phyloP scores from a whole-genome alignment of 2,888 invertebrate species.

The Allygus modestus region DNA sequence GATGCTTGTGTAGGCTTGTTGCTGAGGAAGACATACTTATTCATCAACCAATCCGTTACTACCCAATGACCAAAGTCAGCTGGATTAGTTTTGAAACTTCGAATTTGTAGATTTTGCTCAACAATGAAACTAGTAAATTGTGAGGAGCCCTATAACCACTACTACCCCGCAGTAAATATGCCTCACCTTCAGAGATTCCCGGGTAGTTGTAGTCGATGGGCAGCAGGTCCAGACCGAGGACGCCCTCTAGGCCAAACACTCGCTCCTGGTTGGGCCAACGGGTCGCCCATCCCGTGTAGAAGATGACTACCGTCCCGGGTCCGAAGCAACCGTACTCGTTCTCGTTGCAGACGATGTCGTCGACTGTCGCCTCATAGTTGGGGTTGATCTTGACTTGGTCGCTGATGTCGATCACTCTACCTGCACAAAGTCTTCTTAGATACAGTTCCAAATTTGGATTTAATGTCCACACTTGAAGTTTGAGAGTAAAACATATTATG shows the following conservation, averaged over 20 bases:
- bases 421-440: constrained; percentile 22
- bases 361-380: constrained; percentile 48
- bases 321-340: constrained; percentile 54
- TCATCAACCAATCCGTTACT: too few species aligned
- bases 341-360: constrained; percentile 55
- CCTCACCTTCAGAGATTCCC: constrained; percentile 35
- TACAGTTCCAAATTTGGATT: not conserved
- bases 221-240: constrained; percentile 42
- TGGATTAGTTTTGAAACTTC: too few species aligned
- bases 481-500: too few species aligned
- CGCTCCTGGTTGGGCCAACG: constrained; percentile 54
- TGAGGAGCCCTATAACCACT: too few species aligned
- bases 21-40: too few species aligned
- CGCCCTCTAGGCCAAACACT: constrained; percentile 42
- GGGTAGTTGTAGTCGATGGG: constrained; percentile 57
- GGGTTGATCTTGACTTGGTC: constrained; percentile 39
- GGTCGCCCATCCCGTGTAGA: constrained; percentile 45
- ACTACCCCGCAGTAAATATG: too few species aligned
- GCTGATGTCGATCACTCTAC: constrained; percentile 47
- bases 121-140: too few species aligned
- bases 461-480: too few species aligned
- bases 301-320: constrained; percentile 47
- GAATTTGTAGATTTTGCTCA: too few species aligned
- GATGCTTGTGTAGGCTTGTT: too few species aligned
- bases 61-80: too few species aligned